These are phyloP conservation scores for Centroberyx gerrardi DNA, from an alignment of 2,797 vertebrate genomes.

Conservation along the genomic window DNA sequence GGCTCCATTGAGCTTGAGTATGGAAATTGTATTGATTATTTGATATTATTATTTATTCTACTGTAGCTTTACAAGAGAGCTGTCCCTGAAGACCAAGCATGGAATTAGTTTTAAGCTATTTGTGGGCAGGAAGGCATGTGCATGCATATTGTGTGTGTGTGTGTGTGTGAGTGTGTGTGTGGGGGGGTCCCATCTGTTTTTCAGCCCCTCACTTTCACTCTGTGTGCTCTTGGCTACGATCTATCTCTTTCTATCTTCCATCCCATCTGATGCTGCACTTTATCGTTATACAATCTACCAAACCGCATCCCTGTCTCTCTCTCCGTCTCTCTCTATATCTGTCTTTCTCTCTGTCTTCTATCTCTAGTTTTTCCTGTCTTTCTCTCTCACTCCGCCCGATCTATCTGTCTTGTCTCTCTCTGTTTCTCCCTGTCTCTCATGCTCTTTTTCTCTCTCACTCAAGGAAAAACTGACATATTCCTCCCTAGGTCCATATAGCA, in stretches of 20 bases:
- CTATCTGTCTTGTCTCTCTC: neutral
- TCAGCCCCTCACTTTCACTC: constrained; percentile 30
- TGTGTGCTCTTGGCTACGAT: constrained; percentile 42
- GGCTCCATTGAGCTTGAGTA: neutral
- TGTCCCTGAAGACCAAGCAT: neutral
- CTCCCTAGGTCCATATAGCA: neutral
- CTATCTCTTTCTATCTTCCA: constrained; percentile 28
- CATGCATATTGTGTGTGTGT: neutral
- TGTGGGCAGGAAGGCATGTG: constrained; percentile 10
- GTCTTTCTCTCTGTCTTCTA: neutral
- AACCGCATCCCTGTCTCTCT: neutral
- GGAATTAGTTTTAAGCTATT: constrained; percentile 10
- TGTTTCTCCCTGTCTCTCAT: neutral
- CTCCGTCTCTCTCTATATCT: neutral
- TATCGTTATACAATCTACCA: constrained; percentile 32
- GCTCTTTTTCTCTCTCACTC: no score
- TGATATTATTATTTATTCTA: neutral
- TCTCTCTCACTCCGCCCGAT: neutral
- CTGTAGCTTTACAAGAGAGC: neutral
- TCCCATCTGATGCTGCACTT: constrained; percentile 43
- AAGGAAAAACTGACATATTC: neutral
- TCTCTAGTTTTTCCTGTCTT: neutral
- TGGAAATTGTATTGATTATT: neutral
- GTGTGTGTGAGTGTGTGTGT: constrained; percentile 14
- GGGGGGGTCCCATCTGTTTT: constrained; percentile 65